phyloP scores from a whole-genome alignment of 2,113 vertebrate genomes.

The Edolisoma coerulescens region DNA sequence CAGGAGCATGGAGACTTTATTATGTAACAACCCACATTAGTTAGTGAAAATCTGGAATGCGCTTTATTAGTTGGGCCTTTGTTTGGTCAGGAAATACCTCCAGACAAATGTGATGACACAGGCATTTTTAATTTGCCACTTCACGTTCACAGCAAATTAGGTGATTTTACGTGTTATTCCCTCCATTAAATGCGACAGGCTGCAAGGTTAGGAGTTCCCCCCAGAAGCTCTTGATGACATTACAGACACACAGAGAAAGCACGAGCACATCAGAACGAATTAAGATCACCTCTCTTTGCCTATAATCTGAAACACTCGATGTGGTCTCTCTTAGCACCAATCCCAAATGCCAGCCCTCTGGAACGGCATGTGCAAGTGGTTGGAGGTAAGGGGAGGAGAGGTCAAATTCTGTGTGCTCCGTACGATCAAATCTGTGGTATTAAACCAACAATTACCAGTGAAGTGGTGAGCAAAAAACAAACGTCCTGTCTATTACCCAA shows the following conservation, averaged over 20 bases:
- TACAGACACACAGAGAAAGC: constrained; percentile 48
- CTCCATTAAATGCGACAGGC: constrained; percentile 54
- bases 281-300: constrained; percentile 42
- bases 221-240: constrained; percentile 56
- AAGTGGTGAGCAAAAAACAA: constrained; percentile 36
- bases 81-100: constrained; percentile 60
- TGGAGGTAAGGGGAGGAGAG: constrained; percentile 26
- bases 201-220: constrained; percentile 59
- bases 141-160: constrained; percentile 44
- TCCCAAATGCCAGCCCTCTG: neutral
- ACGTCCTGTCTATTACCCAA: constrained; percentile 40
- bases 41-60: constrained; percentile 42
- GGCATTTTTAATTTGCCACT: constrained; percentile 63
- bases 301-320: constrained; percentile 55
- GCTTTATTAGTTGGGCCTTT: constrained; percentile 31
- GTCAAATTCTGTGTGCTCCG: neutral
- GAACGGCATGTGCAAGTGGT: constrained; percentile 3
- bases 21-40: constrained; percentile 48
- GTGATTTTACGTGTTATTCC: constrained; percentile 24
- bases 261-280: constrained; percentile 56
- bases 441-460: constrained; percentile 34
- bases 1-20: constrained; percentile 23
- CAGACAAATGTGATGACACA: constrained; percentile 61
- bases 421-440: constrained; percentile 26
- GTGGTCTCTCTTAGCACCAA: constrained; percentile 35